Evolutionary conservation across 2,113 vertebrate species (phyloP).

Genomic region (Zosterops pallidus): DNA sequence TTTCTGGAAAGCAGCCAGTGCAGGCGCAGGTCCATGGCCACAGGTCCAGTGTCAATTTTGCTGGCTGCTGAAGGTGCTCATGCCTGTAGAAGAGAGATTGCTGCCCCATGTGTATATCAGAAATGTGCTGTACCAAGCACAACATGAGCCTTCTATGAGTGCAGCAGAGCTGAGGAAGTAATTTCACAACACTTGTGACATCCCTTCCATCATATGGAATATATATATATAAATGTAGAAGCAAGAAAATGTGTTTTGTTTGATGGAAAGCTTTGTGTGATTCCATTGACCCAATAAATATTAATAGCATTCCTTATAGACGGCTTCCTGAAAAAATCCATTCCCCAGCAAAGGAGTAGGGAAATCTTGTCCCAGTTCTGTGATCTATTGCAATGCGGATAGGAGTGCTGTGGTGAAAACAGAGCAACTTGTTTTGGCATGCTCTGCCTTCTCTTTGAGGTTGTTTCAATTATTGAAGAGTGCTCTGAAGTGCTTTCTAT

Average conservation of each 20-base stretch:
- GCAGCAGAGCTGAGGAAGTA: not conserved
- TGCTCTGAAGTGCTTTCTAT: not conserved
- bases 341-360: not conserved
- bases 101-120: not conserved
- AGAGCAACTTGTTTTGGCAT: not conserved
- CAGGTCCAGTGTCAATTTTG: not conserved
- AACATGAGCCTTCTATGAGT: not conserved
- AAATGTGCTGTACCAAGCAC: not conserved
- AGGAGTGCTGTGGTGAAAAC: not conserved
- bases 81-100: not conserved
- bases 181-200: not conserved
- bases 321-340: not conserved
- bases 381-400: not conserved
- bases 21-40: not conserved
- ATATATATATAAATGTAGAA: not conserved
- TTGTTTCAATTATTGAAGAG: conserved; percentile 27
- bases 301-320: not conserved
- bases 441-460: not conserved
- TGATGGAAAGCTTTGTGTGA: not conserved
- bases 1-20: not conserved
- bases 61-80: not conserved
- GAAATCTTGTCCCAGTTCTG: not conserved
- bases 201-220: not conserved
- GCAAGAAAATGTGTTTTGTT: not conserved
- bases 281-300: not conserved